Percentiles rank a stretch among this genome's conserved stretches.
Conservation (phyloP, 2,113 vertebrate species). For the Labrus mixtus region DNA sequence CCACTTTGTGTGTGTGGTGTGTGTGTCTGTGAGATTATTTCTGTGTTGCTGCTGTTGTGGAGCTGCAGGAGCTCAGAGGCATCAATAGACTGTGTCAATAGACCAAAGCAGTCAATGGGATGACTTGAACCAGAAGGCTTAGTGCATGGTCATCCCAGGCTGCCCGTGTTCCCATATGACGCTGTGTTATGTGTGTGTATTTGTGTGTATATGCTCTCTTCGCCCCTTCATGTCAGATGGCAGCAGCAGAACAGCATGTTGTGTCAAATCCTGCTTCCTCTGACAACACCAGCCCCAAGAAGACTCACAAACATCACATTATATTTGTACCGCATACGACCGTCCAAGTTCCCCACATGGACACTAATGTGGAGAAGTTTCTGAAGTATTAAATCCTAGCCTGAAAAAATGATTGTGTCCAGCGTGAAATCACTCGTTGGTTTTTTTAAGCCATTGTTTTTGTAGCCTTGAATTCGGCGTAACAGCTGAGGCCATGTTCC, state of each 20-base stretch:
- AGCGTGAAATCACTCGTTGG: no score
- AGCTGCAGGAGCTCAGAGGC: constrained; percentile 26
- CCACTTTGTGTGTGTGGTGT: constrained; percentile 29
- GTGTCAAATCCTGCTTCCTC: not conserved
- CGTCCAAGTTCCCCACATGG: no score
- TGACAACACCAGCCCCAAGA: no score
- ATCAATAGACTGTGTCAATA: constrained; percentile 46
- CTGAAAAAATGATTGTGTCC: no score
- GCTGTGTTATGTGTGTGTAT: no score
- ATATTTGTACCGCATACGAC: no score
- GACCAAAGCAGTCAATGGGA: constrained; percentile 31
- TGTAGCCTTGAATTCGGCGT: no score
- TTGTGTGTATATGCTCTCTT: not conserved
- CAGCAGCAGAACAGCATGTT: not conserved
- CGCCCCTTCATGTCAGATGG: not conserved
- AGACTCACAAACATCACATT: no score
- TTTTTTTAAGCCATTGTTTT: no score
- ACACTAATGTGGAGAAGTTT: no score
- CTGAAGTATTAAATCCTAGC: no score
- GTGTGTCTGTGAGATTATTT: constrained; percentile 38
- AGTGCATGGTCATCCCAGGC: constrained; percentile 42
- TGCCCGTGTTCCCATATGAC: constrained; percentile 9
- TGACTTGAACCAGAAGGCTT: constrained; percentile 34
- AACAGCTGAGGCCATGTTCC: no score
- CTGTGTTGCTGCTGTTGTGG: constrained; percentile 25